Base-by-base conservation (phyloP, 1,140 invertebrate species). In the Diprion similis region DNA sequence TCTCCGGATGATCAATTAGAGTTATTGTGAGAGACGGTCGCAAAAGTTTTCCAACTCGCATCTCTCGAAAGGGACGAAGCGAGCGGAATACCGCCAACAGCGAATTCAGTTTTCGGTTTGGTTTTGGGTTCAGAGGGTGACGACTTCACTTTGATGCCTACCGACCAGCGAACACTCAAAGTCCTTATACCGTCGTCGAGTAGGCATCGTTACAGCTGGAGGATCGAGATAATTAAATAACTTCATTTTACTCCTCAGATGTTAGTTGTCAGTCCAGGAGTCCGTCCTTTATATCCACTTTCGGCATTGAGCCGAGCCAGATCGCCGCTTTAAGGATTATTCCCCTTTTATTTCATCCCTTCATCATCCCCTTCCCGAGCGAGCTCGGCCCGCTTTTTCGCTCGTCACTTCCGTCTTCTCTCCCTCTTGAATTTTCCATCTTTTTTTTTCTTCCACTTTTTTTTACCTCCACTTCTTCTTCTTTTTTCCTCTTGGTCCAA, bases 151-250 rank as follows among this genome's bases (percentile, higher is more conserved):
- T 59, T 59, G 51, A 59, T 59, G 51, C 51, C 51, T 4, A 6
- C 51, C 51, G n/a, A 4, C 51, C 51, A 9, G 51, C 24, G 51
- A 59, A 59, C 51, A 59, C 51, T 59, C n/a, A 59, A 17, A 59
- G 51, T 59, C 51, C 51, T 59, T 59, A 4, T 8, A 17, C 51
- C 51, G 4, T 59, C 51, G 51, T 59, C 51, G 51, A 59, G 51
- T 59, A 17, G 51, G 51, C 51, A 4, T 59, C 51, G 51, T 15
- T 17, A 4, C 4, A 17, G 51, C 51, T 17, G 51, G n/a, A 59
- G 51, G 51, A 59, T 17, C 51, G 51, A 59, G 51, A 59, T 59
- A 59, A 59, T 59, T 59, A 9, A 59, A 59, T 59, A 59, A 59
- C 51, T 17, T 59, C 51, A 59, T 59, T 59, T 59, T 17, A 59